phyloP scores from a whole-genome alignment of 2,888 invertebrate species.

The Ceriagrion tenellum region DNA sequence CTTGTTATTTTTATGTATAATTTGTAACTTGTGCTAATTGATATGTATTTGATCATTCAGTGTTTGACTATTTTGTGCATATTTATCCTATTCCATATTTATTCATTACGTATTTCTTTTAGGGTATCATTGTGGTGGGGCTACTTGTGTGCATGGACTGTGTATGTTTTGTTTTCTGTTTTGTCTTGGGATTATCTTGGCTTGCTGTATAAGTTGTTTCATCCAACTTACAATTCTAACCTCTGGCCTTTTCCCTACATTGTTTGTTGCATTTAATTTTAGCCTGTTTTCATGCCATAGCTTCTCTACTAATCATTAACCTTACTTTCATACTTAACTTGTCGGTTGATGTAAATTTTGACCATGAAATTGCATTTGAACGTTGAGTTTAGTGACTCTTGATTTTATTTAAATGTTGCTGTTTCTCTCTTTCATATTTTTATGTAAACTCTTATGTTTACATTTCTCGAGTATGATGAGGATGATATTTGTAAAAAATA shows the following conservation, averaged over 20 bases:
- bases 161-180: background rate
- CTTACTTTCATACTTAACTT: background rate
- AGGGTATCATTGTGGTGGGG: background rate
- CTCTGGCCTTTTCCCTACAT: background rate
- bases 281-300: background rate
- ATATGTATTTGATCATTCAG: background rate
- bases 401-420: background rate
- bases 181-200: background rate
- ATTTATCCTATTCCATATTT: background rate
- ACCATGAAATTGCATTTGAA: background rate
- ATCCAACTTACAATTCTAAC: background rate
- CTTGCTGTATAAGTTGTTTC: background rate
- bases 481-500: background rate
- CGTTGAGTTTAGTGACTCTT: background rate
- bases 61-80: background rate
- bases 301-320: background rate
- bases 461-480: background rate
- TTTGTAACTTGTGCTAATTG: no score
- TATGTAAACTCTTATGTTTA: background rate
- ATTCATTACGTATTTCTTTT: background rate
- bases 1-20: no score
- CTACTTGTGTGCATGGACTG: background rate
- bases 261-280: background rate
- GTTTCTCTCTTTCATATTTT: background rate
- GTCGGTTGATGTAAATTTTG: background rate